These are phyloP conservation scores for Myxocyprinus asiaticus DNA, from an alignment of 2,113 vertebrate genomes.

Conservation along the genomic window DNA sequence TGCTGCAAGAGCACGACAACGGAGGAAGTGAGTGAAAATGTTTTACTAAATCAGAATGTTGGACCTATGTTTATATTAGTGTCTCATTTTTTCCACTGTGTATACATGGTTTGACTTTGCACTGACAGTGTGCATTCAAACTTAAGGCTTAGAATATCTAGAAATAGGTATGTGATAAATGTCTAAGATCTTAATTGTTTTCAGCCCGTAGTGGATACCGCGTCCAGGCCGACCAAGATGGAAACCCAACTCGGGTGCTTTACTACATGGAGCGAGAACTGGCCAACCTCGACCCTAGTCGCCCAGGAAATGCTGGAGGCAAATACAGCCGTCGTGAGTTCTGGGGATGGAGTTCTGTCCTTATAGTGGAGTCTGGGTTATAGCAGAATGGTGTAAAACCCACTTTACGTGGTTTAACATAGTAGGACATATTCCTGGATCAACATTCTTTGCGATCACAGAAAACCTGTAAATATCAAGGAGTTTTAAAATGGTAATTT, in stretches of 20 bases:
- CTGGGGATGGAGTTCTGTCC: constrained; percentile 4
- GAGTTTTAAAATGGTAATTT: no score
- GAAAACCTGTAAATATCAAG: no score
- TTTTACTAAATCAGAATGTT: background rate
- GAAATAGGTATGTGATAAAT: no score
- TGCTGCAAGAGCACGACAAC: constrained; percentile 79
- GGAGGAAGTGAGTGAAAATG: constrained; percentile 57
- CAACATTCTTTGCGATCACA: no score
- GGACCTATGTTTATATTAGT: background rate
- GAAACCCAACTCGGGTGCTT: constrained; percentile 86
- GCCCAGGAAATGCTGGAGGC: constrained; percentile 68
- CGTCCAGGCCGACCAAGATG: constrained; percentile 86
- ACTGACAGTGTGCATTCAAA: background rate
- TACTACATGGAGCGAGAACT: constrained; percentile 91
- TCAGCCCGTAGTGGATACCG: constrained; percentile 87
- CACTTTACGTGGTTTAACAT: no score
- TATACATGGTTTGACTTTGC: background rate
- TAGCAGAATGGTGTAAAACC: background rate
- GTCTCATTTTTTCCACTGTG: background rate
- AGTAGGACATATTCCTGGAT: no score
- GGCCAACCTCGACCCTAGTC: constrained; percentile 83
- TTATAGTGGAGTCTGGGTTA: background rate
- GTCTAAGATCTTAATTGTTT: background rate
- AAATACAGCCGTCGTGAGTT: constrained; percentile 79
- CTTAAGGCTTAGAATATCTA: background rate